Evolutionary conservation across 2,888 invertebrate species (phyloP).

Genomic region (Hoplodrina ambigua): DNA sequence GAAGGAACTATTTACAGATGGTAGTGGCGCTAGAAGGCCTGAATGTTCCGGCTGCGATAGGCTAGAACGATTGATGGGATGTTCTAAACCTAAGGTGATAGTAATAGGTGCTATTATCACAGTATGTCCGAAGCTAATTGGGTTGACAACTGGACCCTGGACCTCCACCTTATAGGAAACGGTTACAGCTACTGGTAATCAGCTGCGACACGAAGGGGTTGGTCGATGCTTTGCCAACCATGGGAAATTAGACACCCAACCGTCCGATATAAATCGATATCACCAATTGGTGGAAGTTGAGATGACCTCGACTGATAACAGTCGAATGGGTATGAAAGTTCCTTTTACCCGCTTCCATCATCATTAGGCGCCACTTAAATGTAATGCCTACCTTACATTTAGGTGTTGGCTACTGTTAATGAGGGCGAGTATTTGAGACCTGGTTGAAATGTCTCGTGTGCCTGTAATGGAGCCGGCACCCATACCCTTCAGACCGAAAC

Average conservation of each 20-base stretch:
- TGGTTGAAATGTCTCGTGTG: conserved; percentile 13
- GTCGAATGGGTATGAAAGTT: neutral
- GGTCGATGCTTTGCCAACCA: too few species aligned
- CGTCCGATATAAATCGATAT: too few species aligned
- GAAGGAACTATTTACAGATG: too few species aligned
- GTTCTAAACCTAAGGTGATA: too few species aligned
- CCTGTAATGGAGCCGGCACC: conserved; percentile 25
- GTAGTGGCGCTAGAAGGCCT: too few species aligned
- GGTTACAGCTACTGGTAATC: conserved; percentile 4
- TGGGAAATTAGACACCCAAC: too few species aligned
- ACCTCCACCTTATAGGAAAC: neutral
- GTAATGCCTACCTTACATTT: neutral
- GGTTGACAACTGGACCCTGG: conserved; percentile 5
- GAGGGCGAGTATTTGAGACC: too few species aligned
- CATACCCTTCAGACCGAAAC: conserved; percentile 18
- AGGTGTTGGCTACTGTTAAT: too few species aligned
- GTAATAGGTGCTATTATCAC: too few species aligned
- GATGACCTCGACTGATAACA: neutral
- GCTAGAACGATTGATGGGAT: too few species aligned
- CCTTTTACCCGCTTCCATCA: neutral
- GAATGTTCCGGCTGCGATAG: too few species aligned
- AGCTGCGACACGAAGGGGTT: neutral
- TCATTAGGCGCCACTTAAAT: neutral
- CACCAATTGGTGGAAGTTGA: too few species aligned
- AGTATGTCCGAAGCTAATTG: neutral